Conservation (phyloP, 2,113 vertebrate genomes). For the Catharus bicknelli region DNA sequence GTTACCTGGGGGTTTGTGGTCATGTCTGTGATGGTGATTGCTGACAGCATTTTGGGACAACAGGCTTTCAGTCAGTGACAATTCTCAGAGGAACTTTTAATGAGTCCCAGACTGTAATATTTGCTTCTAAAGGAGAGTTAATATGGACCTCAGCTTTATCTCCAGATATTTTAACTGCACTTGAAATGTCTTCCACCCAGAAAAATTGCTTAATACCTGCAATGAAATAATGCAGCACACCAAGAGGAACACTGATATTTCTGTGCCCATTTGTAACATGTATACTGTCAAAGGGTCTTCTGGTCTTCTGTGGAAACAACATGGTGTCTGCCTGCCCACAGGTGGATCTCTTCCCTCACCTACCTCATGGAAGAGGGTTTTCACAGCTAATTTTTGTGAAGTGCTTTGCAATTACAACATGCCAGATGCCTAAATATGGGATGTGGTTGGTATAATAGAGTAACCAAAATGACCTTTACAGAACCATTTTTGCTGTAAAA, state of each 20-base stretch:
- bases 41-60: not conserved
- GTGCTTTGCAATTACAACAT: not conserved
- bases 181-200: not conserved
- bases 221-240: not conserved
- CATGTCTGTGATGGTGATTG: not conserved
- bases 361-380: not conserved
- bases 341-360: not conserved
- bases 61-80: not conserved
- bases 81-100: not conserved
- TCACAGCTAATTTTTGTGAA: constrained; percentile 1
- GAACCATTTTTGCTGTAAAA: not conserved
- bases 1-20: not conserved
- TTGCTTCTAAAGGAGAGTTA: not conserved
- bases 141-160: not conserved
- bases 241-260: not conserved
- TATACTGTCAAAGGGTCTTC: not conserved
- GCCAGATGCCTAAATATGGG: constrained; percentile 28
- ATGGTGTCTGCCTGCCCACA: not conserved
- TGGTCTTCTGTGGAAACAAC: not conserved
- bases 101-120: not conserved
- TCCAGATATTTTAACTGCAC: not conserved
- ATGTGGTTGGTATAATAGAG: not conserved
- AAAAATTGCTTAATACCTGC: not conserved
- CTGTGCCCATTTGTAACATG: not conserved
- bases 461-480: not conserved